Percentiles rank a stretch among this genome's conserved stretches.
Evolutionary conservation across 2,797 vertebrate genomes (phyloP).

Genomic region (Lagodon rhomboides): DNA sequence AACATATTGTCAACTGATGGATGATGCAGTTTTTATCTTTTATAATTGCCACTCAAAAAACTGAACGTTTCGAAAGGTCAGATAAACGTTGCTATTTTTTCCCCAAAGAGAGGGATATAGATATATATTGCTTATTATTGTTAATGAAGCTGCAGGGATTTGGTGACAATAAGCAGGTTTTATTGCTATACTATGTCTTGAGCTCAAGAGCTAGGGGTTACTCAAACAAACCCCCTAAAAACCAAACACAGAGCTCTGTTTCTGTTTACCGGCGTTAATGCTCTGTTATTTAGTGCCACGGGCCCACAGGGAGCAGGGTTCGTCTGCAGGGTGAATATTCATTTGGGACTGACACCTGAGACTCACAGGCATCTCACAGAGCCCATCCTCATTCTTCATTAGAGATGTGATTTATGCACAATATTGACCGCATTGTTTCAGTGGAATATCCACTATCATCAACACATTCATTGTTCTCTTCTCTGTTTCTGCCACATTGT

Average conservation of each 20-base stretch:
- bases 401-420: constrained; percentile 34
- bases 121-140: constrained; percentile 50
- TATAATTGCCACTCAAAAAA: not conserved
- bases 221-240: constrained; percentile 75
- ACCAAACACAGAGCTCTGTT: constrained; percentile 60
- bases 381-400: constrained; percentile 56
- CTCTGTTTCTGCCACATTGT: constrained; percentile 17
- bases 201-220: constrained; percentile 74
- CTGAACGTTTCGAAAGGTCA: constrained; percentile 24
- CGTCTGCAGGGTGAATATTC: constrained; percentile 87
- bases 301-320: constrained; percentile 81
- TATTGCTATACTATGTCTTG: constrained; percentile 70
- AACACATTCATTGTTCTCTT: constrained; percentile 15
- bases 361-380: constrained; percentile 50
- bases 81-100: constrained; percentile 28
- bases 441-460: constrained; percentile 23
- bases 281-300: constrained; percentile 78
- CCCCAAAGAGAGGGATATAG: constrained; percentile 18
- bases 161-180: constrained; percentile 76
- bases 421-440: constrained; percentile 66
- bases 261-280: constrained; percentile 74
- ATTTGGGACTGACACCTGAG: constrained; percentile 90
- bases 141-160: constrained; percentile 77
- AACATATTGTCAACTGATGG: not conserved
- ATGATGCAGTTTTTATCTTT: constrained; percentile 6